Conservation (phyloP, 2,113 vertebrate genomes). For the Nothobranchius furzeri region DNA sequence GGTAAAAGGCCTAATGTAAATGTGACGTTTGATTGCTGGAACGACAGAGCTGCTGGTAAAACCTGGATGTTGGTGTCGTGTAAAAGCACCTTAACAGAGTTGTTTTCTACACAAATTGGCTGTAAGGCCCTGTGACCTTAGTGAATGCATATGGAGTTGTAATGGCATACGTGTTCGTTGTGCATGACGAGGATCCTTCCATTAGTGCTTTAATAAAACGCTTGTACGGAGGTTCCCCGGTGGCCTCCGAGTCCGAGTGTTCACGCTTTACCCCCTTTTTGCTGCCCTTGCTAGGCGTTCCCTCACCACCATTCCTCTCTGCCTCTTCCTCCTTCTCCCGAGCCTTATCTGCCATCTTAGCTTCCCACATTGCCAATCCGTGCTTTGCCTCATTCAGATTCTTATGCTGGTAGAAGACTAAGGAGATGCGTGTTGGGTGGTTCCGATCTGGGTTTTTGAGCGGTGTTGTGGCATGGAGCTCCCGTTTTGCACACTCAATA, state of each 20-base stretch:
- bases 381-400: constrained; percentile 97
- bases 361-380: constrained; percentile 93
- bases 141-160: constrained; percentile 97
- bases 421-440: constrained; percentile 92
- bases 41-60: constrained; percentile 4
- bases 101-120: constrained; percentile 84
- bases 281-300: constrained; percentile 85
- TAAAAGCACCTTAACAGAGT: constrained; percentile 64
- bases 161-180: constrained; percentile 92
- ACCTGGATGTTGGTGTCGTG: constrained; percentile 47
- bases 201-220: constrained; percentile 90
- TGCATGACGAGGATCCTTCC: constrained; percentile 87
- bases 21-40: constrained; percentile 21
- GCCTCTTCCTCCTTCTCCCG: constrained; percentile 94
- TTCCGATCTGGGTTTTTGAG: constrained; percentile 91
- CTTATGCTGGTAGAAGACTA: constrained; percentile 99
- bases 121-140: constrained; percentile 98
- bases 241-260: constrained; percentile 81
- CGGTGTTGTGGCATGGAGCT: constrained; percentile 95
- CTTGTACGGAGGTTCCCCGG: constrained; percentile 84
- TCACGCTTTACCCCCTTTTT: constrained; percentile 91
- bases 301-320: constrained; percentile 88
- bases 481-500: constrained; percentile 96
- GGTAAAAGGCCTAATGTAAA: constrained; percentile 75
- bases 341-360: constrained; percentile 96